A percentile compares a stretch with the other conserved stretches of the same genome.
Evolutionary conservation across 2,113 vertebrate genomes (phyloP).

Genomic region (Lophochroa leadbeateri): DNA sequence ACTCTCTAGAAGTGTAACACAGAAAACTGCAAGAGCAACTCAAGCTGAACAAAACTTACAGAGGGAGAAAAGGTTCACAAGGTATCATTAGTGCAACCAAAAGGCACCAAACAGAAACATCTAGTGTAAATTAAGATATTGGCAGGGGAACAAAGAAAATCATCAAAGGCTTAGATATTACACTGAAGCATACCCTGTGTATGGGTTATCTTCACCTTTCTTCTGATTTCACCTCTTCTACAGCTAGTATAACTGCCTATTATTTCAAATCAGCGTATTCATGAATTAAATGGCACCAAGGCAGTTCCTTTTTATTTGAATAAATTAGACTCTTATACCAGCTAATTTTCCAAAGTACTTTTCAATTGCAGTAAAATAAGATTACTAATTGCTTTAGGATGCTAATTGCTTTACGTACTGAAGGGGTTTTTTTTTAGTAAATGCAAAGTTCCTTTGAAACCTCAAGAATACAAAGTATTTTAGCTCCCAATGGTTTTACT

Average conservation of each 20-base stretch:
- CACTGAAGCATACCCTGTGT: neutral
- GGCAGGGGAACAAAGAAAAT: neutral
- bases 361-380: neutral
- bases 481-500: neutral
- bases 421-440: neutral
- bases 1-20: neutral
- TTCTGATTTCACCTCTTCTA: neutral
- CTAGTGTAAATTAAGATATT: neutral
- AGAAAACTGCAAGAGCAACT: neutral
- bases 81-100: neutral
- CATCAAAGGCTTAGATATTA: neutral
- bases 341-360: conserved; percentile 22
- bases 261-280: neutral
- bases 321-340: neutral
- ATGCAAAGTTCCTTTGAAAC: neutral
- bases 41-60: neutral
- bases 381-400: neutral
- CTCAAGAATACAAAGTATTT: neutral
- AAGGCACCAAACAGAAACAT: neutral
- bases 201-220: neutral
- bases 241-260: neutral
- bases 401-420: neutral
- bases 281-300: neutral
- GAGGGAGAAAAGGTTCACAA: neutral
- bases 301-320: neutral